Evolutionary conservation across 2,113 vertebrate species (phyloP), one percentile per base, ranked within the genome.

Genomic region (Trogon surrucura): DNA sequence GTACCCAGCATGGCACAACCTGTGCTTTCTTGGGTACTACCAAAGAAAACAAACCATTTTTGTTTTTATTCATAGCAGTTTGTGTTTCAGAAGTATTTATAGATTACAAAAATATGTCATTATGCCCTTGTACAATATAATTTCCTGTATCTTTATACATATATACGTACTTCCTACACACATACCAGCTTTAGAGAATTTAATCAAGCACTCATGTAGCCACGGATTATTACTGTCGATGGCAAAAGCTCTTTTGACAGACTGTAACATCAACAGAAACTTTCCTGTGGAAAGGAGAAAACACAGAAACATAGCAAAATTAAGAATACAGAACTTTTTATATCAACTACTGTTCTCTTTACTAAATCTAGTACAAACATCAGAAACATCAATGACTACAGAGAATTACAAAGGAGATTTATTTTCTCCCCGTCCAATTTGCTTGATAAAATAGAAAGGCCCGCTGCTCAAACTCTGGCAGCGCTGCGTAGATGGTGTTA

Each of bases 141-240:
- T 53, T 57, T 88, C 60, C 58, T 58, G 1, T n/a, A 66, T 30
- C 47, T 77, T 73, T 79, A 85, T 20, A 75, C 73, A 67, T 26
- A 72, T 14, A 6, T 18, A 51, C 0, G 2, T 44, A 83, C 25
- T 86, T 88, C 36, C 78, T 88, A 85, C 47, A 90, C 70, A 98
- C 97, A 58, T 97, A 98, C 98, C 98, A 80, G 97, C 97, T 96
- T 98, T 98, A 91, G 98, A 98, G 96, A 98, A 98, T 60, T 96
- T 98, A 97, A 98, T 98, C 97, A 98, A 97, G 96, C 98, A 98
- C 91, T 98, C 98, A 21, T 98, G 98, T 69, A 98, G 97, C 98
- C 98, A 97, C 1, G 98, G 98, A 66, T 98, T 97, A 96, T 98
- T 98, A 79, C 93, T 92, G 82, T 98, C 91, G 51, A 98, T 98